Base-by-base conservation (phyloP, 2,113 vertebrate species). In the Gavialis gangeticus region DNA sequence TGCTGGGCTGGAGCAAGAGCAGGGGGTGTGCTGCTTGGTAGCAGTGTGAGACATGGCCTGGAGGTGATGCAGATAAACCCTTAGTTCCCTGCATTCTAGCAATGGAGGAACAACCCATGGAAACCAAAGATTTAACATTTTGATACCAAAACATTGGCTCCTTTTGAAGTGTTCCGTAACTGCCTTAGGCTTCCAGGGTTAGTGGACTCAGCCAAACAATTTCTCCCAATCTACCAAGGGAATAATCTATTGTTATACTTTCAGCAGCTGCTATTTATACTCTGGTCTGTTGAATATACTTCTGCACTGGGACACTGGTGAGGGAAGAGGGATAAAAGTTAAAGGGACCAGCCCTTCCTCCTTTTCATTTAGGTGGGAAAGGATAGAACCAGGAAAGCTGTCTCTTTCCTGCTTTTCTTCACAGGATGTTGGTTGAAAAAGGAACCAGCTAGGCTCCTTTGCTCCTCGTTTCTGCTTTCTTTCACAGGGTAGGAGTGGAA, bases 221-320 rank as follows among this genome's bases (percentile, higher is more conserved):
- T 94, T 14, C 27, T 62, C 24, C 63, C 88, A 4, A 34, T 46
- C 69, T 37, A 73, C 69, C 69, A 46, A 46, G 22, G 69, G 24
- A 73, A 71, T 46, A 73, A 73, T 46, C 69, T 46, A 18, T 82
- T 62, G 46, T 17, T 46, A 24, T 15, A 6, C 17, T 91, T 81
- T 34, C 12, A 76, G 18, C 37, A 63, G 25, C 18, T 87, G 30
- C 75, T 91, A 12, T 58, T 59, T 92, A 75, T 75, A 34, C n/a
- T 11, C 12, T 0, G 0, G 66, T 10, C 57, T 67, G 27, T 17
- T 0, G 0, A 56, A 71, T 15, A 5, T 19, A 18, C 55, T 34
- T 73, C 12, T 78, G 77, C 64, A 6, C 14, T 75, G 85, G 63
- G 17, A 62, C 81, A 54, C 30, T 78, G 28, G 1, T 58, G 13